These are phyloP conservation scores for Myotis daubentonii DNA, from an alignment of 2,797 vertebrate genomes.

Conservation along the genomic window DNA sequence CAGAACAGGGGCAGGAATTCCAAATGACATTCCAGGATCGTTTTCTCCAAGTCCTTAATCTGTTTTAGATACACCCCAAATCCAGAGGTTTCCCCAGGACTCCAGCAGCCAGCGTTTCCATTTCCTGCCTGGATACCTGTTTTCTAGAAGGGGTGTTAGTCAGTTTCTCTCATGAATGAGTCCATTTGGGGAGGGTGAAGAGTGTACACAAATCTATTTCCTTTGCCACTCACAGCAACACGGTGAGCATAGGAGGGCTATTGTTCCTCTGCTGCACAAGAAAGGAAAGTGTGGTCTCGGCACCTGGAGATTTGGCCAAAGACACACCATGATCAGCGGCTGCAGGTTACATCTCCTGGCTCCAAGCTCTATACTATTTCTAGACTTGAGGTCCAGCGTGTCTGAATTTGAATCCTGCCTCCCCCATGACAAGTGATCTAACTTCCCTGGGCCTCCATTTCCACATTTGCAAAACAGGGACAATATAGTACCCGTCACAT, in stretches of 20 bases:
- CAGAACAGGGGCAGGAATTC: not conserved
- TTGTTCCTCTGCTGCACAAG: rapidly evolving
- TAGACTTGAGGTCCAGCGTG: not conserved
- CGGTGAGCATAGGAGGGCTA: not conserved
- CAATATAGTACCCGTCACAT: not conserved
- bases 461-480: not conserved
- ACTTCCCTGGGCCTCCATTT: not conserved
- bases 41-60: not conserved
- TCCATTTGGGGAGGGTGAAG: not conserved
- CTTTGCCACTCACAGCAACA: not conserved
- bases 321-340: not conserved
- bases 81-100: not conserved
- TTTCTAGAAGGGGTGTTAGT: not conserved
- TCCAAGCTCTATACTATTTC: not conserved
- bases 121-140: not conserved
- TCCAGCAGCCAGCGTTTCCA: not conserved
- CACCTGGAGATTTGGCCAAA: not conserved
- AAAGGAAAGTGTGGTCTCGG: not conserved
- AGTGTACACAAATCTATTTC: not conserved
- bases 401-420: not conserved
- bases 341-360: not conserved
- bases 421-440: not conserved
- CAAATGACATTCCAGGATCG: not conserved
- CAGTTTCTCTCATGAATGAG: not conserved
- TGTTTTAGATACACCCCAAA: not conserved